These are phyloP conservation scores for Diaprepes abbreviatus DNA, from an alignment of 2,888 invertebrate species.

Conservation along the genomic window DNA sequence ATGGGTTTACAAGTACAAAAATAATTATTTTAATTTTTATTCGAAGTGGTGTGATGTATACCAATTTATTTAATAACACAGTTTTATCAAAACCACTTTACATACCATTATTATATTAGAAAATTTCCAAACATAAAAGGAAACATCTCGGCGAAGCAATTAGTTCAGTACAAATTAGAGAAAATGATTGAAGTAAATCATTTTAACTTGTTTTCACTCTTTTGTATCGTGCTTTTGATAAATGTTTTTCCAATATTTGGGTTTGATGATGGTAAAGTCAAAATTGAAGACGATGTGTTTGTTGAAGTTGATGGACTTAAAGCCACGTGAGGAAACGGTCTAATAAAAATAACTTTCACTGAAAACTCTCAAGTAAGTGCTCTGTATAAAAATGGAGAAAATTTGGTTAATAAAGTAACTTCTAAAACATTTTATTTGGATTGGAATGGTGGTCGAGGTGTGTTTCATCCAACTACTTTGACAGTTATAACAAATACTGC, in stretches of 20 bases:
- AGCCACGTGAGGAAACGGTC: conserved; percentile 10
- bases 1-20: too few species aligned
- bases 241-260: background rate
- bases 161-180: too few species aligned
- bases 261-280: too few species aligned
- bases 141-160: too few species aligned
- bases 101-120: too few species aligned
- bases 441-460: conserved; percentile 23
- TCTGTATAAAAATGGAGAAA: conserved; percentile 20
- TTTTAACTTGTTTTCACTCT: background rate
- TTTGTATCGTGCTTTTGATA: background rate
- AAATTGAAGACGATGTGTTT: background rate
- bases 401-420: conserved; percentile 18
- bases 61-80: too few species aligned
- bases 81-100: too few species aligned
- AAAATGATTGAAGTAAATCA: too few species aligned
- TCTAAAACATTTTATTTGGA: conserved; percentile 30
- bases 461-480: conserved; percentile 15
- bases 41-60: too few species aligned
- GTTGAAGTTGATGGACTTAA: background rate
- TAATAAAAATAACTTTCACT: conserved; percentile 19
- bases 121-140: too few species aligned
- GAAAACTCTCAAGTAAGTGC: conserved; percentile 12
- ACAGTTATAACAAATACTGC: conserved; percentile 1
- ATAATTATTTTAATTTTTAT: too few species aligned